Evolutionary conservation across 2,797 vertebrate genomes (phyloP).

Genomic region (Lacerta agilis): DNA sequence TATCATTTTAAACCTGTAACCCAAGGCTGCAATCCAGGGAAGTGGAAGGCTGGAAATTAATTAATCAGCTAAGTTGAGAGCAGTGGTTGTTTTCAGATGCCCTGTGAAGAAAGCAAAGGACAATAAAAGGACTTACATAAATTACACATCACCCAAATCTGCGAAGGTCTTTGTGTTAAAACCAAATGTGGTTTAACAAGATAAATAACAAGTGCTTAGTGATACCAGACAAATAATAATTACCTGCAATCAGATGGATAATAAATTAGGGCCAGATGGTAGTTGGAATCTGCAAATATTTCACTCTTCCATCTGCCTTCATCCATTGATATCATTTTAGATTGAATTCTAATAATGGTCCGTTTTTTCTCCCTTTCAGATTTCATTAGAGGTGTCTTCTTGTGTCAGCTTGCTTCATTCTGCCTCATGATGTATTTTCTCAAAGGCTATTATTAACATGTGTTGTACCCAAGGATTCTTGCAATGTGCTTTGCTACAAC

Average conservation of each 20-base stretch:
- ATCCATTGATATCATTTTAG: conserved; percentile 44
- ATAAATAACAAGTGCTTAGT: conserved; percentile 60
- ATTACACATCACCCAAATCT: conserved; percentile 42
- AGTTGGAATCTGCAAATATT: conserved; percentile 56
- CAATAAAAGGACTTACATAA: conserved; percentile 56
- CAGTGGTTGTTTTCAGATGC: neutral
- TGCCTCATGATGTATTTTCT: conserved; percentile 16
- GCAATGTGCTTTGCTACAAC: neutral
- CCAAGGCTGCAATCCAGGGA: conserved; percentile 47
- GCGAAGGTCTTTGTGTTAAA: conserved; percentile 61
- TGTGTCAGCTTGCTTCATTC: conserved; percentile 23
- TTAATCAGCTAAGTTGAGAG: conserved; percentile 53
- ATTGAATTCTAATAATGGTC: conserved; percentile 3
- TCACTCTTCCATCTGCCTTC: conserved; percentile 59
- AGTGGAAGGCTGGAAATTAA: conserved; percentile 44
- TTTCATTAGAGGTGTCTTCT: conserved; percentile 34
- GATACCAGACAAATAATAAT: conserved; percentile 52
- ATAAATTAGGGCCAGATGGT: conserved; percentile 70
- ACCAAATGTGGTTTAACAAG: conserved; percentile 40
- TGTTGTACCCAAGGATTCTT: neutral
- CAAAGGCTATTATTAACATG: neutral
- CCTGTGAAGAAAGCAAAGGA: conserved; percentile 23
- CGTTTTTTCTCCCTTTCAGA: neutral
- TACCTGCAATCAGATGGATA: conserved; percentile 63
- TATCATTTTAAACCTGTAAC: conserved; percentile 40